A percentile compares a stretch with the other conserved stretches of the same genome.
Evolutionary conservation across 2,113 vertebrate genomes (phyloP).

Genomic region (Notarius quadriscutis): DNA sequence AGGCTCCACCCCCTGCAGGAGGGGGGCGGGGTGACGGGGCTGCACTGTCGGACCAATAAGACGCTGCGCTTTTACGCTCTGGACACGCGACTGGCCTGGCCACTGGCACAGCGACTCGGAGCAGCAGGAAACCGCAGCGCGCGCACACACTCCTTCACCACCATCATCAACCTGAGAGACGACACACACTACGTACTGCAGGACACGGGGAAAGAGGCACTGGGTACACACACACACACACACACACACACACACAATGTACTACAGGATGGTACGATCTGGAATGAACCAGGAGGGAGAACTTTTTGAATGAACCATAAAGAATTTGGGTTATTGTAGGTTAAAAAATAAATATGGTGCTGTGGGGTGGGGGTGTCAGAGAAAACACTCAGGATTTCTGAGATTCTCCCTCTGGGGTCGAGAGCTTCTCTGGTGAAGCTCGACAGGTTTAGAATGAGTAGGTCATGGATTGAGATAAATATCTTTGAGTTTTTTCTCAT

Average conservation of each 20-base stretch:
- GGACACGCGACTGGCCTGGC: constrained; percentile 89
- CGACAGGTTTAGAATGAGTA: no score
- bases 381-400: no score
- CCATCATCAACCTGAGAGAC: constrained; percentile 89
- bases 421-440: no score
- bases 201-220: constrained; percentile 72
- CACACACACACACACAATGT: not conserved
- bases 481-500: no score
- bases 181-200: constrained; percentile 92
- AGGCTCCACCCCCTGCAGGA: constrained; percentile 46
- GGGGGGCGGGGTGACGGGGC: constrained; percentile 76
- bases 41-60: constrained; percentile 92
- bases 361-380: no score
- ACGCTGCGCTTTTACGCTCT: constrained; percentile 92
- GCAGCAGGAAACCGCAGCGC: constrained; percentile 66
- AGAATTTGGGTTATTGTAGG: no score
- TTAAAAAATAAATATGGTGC: no score
- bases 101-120: constrained; percentile 87
- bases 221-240: constrained; percentile 75
- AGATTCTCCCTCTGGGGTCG: no score
- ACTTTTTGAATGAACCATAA: no score
- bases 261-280: no score
- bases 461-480: no score
- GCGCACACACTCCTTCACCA: constrained; percentile 73
- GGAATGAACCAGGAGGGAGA: no score